Evolutionary conservation across 2,888 invertebrate genomes (phyloP).

Genomic region (Malthinus flaveolus): DNA sequence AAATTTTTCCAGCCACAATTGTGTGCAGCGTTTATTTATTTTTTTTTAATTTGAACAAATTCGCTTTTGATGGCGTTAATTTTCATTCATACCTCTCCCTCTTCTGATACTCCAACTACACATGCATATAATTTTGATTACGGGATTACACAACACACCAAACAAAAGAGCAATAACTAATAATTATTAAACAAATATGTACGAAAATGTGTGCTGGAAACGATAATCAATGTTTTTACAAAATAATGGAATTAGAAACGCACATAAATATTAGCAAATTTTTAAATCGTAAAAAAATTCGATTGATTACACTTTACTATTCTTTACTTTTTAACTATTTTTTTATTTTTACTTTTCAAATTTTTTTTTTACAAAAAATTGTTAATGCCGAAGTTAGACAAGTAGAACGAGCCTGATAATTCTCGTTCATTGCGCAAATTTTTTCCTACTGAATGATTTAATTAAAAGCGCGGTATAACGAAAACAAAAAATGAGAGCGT

Average conservation of each 20-base stretch:
- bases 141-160: constrained; percentile 25
- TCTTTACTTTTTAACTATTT: too few species aligned
- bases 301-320: too few species aligned
- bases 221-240: constrained; percentile 6
- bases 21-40: constrained; percentile 9
- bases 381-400: too few species aligned
- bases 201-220: constrained; percentile 26
- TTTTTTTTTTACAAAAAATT: too few species aligned
- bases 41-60: constrained; percentile 1
- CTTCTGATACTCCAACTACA: not conserved
- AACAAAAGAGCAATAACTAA: constrained; percentile 21
- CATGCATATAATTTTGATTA: not conserved
- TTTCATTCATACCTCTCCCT: not conserved
- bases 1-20: constrained; percentile 16
- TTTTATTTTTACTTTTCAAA: too few species aligned
- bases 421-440: too few species aligned
- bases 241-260: not conserved
- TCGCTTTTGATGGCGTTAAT: not conserved
- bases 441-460: too few species aligned
- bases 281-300: too few species aligned
- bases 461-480: too few species aligned
- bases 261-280: too few species aligned
- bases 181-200: constrained; percentile 8
- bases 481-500: too few species aligned
- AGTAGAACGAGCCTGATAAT: too few species aligned